Evolutionary conservation across 2,797 vertebrate species (phyloP), one percentile per base, ranked within the genome.

Genomic region (Pseudochaenichthys georgianus): DNA sequence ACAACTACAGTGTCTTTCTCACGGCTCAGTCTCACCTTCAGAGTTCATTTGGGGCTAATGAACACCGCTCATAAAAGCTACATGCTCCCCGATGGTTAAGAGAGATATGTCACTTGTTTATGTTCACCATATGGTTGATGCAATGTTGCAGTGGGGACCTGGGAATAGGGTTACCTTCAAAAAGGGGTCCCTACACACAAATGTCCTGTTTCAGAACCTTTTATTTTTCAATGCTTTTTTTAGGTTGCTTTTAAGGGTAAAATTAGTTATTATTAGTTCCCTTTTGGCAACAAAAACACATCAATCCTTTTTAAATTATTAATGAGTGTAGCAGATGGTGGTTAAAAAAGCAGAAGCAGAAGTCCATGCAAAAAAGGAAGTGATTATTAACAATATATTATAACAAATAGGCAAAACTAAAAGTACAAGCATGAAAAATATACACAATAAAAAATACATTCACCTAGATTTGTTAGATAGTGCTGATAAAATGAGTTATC

Each of bases 111-210:
- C 54, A 58, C 77, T 80, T 81, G 81, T 91, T 91, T 84, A 90
- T 87, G 80, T 85, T 73, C 76, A 75, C 87, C 89, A 91, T 92
- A 92, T 92, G 91, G 82, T 77, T 62, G 43, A 45, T 66, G 64
- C 57, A 70, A 57, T 63, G 57, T 87, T 70, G 63, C 75, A 81
- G 46, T 8, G 17, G 86, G 68, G 75, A 80, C 38, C n/a, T 21
- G 45, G 72, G 81, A 80, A 89, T 66, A 68, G 68, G 69, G 80
- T 89, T 86, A 85, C 86, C 77, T 88, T 89, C 78, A 84, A 77
- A 38, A 82, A 47, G 16, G 82, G 34, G 59, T 52, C 54, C 75
- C 64, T 15, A 41, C 23, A 61, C 72, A 63, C 70, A 66, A 50
- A 64, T 57, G 53, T 46, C 72, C 69, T 59, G 34, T 73, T 75